Percentiles rank a stretch among this genome's conserved stretches.
Conservation (phyloP, 2,113 vertebrate genomes). For the Calyptomena viridis region DNA sequence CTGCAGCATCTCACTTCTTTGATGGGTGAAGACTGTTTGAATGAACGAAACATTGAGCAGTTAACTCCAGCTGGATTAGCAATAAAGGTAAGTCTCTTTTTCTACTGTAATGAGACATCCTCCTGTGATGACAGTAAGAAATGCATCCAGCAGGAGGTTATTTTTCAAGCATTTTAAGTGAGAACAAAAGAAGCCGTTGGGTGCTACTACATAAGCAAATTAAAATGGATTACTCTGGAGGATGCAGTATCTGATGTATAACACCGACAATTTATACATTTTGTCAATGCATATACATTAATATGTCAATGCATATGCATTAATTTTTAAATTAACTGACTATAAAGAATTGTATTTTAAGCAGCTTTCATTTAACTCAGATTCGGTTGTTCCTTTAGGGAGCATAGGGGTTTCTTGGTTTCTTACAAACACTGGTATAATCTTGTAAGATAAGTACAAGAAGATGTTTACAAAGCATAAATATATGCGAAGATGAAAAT, state of each 20-base stretch:
- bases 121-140: neutral
- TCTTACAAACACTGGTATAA: neutral
- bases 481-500: neutral
- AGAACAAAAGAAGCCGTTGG: neutral
- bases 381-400: neutral
- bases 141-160: neutral
- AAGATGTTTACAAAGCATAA: neutral
- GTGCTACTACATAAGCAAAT: neutral
- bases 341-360: neutral
- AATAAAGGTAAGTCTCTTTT: conserved; percentile 84
- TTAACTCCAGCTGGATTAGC: conserved; percentile 93
- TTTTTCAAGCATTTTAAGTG: neutral
- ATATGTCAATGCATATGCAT: neutral
- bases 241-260: neutral
- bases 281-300: neutral
- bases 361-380: neutral
- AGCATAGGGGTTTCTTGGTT: neutral
- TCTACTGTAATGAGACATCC: neutral
- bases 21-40: conserved; percentile 97
- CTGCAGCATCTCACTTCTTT: conserved; percentile 96
- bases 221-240: neutral
- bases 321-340: neutral
- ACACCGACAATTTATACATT: neutral
- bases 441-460: neutral
- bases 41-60: conserved; percentile 87